phyloP scores from a whole-genome alignment of 2,797 vertebrate species.

The Mormyrops boulengeri region DNA sequence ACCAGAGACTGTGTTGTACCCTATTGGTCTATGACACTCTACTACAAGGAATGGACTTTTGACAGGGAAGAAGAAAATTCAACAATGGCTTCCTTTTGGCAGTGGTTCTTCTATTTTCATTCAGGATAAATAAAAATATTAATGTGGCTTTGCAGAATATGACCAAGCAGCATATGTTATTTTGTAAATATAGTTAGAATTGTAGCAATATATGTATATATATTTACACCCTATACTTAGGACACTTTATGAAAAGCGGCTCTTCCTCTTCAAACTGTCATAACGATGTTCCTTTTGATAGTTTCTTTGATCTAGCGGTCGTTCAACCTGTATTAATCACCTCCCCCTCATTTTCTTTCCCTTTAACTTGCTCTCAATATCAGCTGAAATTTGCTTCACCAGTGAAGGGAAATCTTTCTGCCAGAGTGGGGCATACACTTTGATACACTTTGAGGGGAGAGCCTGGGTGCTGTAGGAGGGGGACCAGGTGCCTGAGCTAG shows the following conservation, averaged over 20 bases:
- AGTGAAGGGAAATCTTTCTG: background rate
- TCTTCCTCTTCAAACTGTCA: background rate
- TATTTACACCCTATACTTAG: background rate
- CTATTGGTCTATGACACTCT: background rate
- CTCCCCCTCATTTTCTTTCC: background rate
- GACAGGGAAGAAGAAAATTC: background rate
- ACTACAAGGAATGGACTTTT: background rate
- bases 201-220: constrained; percentile 8
- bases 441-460: background rate
- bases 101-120: background rate
- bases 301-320: background rate
- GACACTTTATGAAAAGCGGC: background rate
- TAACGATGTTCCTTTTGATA: background rate
- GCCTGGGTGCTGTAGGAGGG: background rate
- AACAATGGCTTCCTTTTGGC: background rate
- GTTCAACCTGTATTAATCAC: background rate
- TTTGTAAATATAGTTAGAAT: constrained; percentile 20
- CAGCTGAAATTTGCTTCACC: background rate
- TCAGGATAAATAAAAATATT: background rate
- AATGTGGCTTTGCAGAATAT: background rate
- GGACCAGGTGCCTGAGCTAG: background rate
- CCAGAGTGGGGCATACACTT: background rate
- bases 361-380: background rate
- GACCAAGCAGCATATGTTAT: background rate
- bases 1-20: background rate